Conservation (phyloP, 1,140 invertebrate genomes). For the Cydia pomonella region DNA sequence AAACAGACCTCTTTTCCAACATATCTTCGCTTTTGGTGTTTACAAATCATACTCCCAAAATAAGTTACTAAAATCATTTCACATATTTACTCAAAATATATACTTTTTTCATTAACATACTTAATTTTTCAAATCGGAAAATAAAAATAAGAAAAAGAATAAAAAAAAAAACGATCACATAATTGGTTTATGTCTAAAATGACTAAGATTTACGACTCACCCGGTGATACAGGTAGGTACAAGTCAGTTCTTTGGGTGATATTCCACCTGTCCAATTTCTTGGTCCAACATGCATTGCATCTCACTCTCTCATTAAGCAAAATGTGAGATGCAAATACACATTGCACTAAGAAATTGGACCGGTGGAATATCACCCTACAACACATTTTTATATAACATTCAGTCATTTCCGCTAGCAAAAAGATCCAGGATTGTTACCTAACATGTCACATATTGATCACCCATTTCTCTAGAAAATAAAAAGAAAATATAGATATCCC, state of each 20-base stretch:
- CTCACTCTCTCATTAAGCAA: no score
- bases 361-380: no score
- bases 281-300: no score
- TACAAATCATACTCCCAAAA: neutral
- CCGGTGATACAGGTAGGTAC: neutral
- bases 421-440: neutral
- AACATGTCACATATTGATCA: neutral
- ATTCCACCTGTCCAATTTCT: no score
- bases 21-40: neutral
- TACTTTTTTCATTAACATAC: conserved; percentile 4
- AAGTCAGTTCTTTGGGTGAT: neutral
- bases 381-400: neutral
- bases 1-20: neutral
- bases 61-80: conserved; percentile 9
- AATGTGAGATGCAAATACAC: no score
- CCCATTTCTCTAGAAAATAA: neutral
- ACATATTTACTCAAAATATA: conserved; percentile 2
- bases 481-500: neutral
- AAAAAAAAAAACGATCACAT: conserved; percentile 22
- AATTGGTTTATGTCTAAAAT: conserved; percentile 6
- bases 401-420: conserved; percentile 2
- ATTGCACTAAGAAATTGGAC: no score
- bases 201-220: conserved; percentile 20
- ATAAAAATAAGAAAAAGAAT: conserved; percentile 15
- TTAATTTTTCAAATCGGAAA: conserved; percentile 18